These are phyloP conservation scores for Tanytarsus gracilentus DNA, from an alignment of 2,888 invertebrate genomes.

Conservation along the genomic window DNA sequence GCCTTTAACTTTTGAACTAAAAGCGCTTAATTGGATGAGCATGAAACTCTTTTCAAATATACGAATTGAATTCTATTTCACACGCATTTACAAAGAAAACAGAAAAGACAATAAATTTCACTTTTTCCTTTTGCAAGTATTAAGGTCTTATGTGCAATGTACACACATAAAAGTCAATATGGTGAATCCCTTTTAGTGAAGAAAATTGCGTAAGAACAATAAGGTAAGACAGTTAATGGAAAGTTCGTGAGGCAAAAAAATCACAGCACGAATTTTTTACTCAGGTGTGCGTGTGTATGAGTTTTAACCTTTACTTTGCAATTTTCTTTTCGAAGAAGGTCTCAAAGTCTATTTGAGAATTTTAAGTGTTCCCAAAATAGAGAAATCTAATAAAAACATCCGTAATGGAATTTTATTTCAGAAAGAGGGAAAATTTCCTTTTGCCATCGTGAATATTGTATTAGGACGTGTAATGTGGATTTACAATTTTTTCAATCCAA, in stretches of 20 bases:
- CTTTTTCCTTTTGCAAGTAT: no score
- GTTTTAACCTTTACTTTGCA: no score
- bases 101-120: conserved; percentile 14
- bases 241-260: neutral
- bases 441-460: neutral
- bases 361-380: no score
- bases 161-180: neutral
- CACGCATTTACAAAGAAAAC: neutral
- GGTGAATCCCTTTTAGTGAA: neutral
- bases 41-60: no score
- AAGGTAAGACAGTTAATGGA: conserved; percentile 2
- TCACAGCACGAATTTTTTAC: neutral
- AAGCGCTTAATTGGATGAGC: no score
- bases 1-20: neutral
- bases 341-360: no score
- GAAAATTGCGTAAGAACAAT: conserved; percentile 7
- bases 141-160: conserved; percentile 7
- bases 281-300: no score
- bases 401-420: neutral
- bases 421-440: neutral
- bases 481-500: neutral
- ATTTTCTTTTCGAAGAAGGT: no score
- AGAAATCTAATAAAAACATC: neutral
- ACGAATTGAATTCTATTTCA: neutral
- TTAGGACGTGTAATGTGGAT: neutral